Evolutionary conservation across 2,113 vertebrate species (phyloP).

Genomic region (Callipepla squamata): DNA sequence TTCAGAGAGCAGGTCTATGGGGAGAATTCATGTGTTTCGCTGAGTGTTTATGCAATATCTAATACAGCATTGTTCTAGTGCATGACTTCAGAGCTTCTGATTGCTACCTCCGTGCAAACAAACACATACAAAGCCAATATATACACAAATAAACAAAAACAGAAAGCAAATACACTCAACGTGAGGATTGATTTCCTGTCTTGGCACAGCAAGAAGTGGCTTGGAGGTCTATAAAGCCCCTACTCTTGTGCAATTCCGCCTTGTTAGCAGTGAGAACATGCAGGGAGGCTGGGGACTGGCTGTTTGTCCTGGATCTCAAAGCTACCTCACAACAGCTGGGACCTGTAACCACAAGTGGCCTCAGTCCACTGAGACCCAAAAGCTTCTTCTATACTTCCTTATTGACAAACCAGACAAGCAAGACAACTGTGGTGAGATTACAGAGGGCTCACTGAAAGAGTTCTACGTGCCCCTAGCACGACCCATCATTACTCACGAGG

Average conservation of each 20-base stretch:
- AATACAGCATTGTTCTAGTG: not conserved
- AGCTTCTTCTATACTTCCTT: not conserved
- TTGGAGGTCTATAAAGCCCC: not conserved
- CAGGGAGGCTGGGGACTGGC: not conserved
- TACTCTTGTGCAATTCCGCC: not conserved
- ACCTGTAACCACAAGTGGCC: not conserved
- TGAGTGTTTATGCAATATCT: not conserved
- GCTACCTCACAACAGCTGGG: not conserved
- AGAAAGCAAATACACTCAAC: not conserved
- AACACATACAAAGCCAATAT: slow-evolving; percentile 4
- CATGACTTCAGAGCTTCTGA: slow-evolving; percentile 15
- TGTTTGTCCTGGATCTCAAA: not conserved
- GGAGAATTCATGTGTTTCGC: not conserved
- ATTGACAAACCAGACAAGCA: not conserved
- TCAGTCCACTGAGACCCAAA: not conserved
- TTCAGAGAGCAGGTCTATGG: not conserved
- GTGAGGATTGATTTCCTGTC: not conserved
- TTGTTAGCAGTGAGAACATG: not conserved
- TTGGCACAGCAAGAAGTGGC: not conserved
- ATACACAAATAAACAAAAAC: slow-evolving; percentile 22
- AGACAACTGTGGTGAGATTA: not conserved
- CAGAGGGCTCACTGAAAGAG: not conserved
- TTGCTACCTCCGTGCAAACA: not conserved
- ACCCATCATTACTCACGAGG: not conserved
- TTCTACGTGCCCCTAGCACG: not conserved